Percentiles rank a stretch among this genome's conserved stretches.
phyloP scores from a whole-genome alignment of 2,113 vertebrate species.

The Aspiorhynchus laticeps region DNA sequence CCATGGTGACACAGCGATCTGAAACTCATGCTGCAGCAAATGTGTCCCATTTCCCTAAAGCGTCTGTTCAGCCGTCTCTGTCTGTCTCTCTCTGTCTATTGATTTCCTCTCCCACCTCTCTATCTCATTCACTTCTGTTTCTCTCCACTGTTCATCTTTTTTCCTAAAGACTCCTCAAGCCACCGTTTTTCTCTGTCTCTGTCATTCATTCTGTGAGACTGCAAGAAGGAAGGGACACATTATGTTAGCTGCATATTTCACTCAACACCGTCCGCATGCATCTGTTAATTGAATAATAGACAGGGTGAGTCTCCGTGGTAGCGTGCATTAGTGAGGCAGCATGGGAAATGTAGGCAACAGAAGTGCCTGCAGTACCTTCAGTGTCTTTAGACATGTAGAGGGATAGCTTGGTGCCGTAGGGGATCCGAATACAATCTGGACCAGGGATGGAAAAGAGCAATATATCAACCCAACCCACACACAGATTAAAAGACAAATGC shows the following conservation, averaged over 20 bases:
- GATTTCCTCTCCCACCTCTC: constrained; percentile 8
- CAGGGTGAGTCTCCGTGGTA: constrained; percentile 57
- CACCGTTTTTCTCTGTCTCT: constrained; percentile 18
- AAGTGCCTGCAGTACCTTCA: constrained; percentile 78
- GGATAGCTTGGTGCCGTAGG: constrained; percentile 83
- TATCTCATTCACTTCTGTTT: background rate
- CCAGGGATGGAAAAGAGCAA: constrained; percentile 77
- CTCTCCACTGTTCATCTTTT: background rate
- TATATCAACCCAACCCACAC: constrained; percentile 65
- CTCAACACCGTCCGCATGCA: constrained; percentile 71
- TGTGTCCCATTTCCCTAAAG: constrained; percentile 63
- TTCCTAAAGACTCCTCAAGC: background rate
- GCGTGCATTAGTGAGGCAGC: constrained; percentile 69
- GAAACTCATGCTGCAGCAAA: constrained; percentile 77
- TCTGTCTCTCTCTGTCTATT: constrained; percentile 10
- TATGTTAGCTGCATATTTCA: constrained; percentile 72
- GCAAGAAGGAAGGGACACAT: constrained; percentile 60
- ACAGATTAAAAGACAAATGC: constrained; percentile 48
- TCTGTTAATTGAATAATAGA: constrained; percentile 57
- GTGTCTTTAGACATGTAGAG: constrained; percentile 84
- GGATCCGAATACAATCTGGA: constrained; percentile 86
- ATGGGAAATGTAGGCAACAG: constrained; percentile 50
- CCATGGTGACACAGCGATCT: constrained; percentile 76
- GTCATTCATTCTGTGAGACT: background rate
- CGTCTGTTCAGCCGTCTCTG: constrained; percentile 14